Base-by-base conservation (phyloP, 1,140 invertebrate genomes). In the Heliconius himera region DNA sequence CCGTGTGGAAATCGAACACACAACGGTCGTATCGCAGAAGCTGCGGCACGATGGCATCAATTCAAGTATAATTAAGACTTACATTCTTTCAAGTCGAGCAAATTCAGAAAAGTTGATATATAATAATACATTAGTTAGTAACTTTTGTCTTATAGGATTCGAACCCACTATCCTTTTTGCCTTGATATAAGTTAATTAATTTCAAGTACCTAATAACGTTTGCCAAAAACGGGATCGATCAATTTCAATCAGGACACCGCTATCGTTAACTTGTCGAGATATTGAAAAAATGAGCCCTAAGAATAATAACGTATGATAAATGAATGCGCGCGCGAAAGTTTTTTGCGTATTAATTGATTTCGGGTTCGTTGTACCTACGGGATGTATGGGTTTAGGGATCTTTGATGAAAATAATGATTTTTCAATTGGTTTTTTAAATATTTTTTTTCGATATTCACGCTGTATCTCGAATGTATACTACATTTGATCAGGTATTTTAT, bases 281-380 rank as follows among this genome's bases (percentile, higher is more conserved):
- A 78, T 78, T 56, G 75, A 81, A 83, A 85, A 83, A 80, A 76
- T 80, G 73, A 79, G 66, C 22, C 74, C 70, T 75, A 76, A 66
- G 20, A 78, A 79, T 79, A 76, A 80, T 70, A 73, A 76, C 74
- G 54, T 81, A 86, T 83, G 85, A 86, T 85, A 81, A 86, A 86
- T 86, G 76, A 74, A 82, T 79, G 78, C 56, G 20, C 81, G 72
- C 75, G 78, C 79, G 82, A 81, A 82, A 82, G 84, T 83, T 83
- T 82, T 74, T 84, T 80, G 83, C 80, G 81, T 82, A 80, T 81
- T 85, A 86, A 86, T 86, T 86, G 85, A 86, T 85, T 86, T 76
- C 60, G 83, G 54, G 85, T 79, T 84, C 85, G 81, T 79, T 77
- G 83, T 26, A 80, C 54, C 54, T 56, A 22, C 70, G 78, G 70